Base-by-base conservation (phyloP, 2,797 vertebrate species). In the Notamacropus eugenii region DNA sequence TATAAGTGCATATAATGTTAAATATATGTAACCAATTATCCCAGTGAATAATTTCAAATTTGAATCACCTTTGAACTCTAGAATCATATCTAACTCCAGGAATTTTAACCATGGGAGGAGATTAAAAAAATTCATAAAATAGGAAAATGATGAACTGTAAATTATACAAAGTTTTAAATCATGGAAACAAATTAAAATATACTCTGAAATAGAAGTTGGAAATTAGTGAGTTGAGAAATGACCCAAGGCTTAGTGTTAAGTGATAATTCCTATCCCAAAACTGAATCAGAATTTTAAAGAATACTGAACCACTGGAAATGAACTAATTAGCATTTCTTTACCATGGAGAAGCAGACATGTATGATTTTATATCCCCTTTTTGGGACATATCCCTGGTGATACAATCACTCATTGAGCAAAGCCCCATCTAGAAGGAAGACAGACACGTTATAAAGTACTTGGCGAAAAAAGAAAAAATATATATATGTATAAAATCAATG, bases 21-120 rank as follows among this genome's bases (percentile, higher is more conserved):
- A 95, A 95, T 96, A 96, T 95, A 94, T 94, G 55, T 93, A 95
- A 95, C 91, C 96, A 97, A 97, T 98, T 97, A 96, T 28, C 90
- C 27, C 54, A 97, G 74, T 95, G 92, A 96, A 96, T 97, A 97
- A 94, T 95, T 96, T 97, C 92, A 96, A 96, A 97, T 97, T 96
- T 97, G 91, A 55, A 90, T 96, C 46, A 94, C 90, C 93, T 96
- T 97, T 95, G 74, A 95, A 93, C 95, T 95, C 50, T 46, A 82
- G 31, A 96, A 93, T 97, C 31, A 94, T 62, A 96, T 12, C 55
- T 91, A 97, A 97, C 92, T 93, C 95, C 13, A 50, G 94, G 95
- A 96, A 97, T 92, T 92, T 97, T 55, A 82, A 13, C 9, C 92
- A 92, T 92, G 40, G 40, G 96, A 10, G 91, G 31, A 92, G 1